Evolutionary conservation across 2,888 invertebrate genomes (phyloP).

Genomic region (Cenopis cana): DNA sequence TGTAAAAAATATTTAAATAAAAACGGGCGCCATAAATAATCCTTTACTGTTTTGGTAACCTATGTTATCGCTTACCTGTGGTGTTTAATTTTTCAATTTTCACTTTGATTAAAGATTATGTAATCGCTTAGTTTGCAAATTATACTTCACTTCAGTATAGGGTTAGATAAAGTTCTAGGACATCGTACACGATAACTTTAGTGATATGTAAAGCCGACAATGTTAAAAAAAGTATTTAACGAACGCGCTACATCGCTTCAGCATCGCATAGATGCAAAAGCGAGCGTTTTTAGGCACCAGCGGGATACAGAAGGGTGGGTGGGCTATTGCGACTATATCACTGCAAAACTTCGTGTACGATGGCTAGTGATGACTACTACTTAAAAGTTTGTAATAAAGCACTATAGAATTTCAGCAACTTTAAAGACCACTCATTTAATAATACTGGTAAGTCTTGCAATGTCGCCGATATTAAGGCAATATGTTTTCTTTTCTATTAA

Average conservation of each 20-base stretch:
- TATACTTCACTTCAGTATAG: not conserved
- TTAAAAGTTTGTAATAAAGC: not conserved
- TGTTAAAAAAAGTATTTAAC: not conserved
- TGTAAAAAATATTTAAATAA: constrained; percentile 8
- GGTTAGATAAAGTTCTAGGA: not conserved
- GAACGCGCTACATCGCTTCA: too few relatives aligned
- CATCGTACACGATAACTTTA: not conserved
- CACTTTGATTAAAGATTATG: too few relatives aligned
- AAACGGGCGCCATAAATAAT: not conserved
- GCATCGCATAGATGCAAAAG: not conserved
- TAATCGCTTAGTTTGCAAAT: too few relatives aligned
- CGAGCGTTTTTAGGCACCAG: not conserved
- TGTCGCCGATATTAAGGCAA: not conserved
- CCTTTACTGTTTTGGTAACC: too few relatives aligned
- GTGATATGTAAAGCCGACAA: not conserved
- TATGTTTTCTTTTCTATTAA: not conserved
- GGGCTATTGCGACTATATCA: not conserved
- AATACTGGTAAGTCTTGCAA: not conserved
- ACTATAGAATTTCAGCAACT: not conserved
- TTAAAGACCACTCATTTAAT: not conserved
- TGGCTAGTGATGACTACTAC: not conserved
- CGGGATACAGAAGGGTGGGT: not conserved
- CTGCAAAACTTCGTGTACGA: not conserved
- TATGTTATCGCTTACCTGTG: too few relatives aligned
- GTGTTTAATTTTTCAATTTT: too few relatives aligned